phyloP scores from a whole-genome alignment of 2,797 vertebrate genomes.

The Cheracebus regulus region DNA sequence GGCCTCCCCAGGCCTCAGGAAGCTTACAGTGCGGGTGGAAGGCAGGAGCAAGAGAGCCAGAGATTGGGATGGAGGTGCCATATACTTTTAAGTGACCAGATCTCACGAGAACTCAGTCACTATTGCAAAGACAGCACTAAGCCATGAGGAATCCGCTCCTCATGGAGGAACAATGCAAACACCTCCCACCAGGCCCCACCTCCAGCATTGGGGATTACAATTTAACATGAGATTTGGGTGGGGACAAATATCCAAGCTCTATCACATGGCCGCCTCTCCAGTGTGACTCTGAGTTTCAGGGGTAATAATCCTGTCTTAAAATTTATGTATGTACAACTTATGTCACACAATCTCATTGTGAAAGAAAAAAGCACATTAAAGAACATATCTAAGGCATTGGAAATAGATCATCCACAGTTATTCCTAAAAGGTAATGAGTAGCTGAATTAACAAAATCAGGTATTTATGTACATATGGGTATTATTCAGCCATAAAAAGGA shows the following conservation, averaged over 20 bases:
- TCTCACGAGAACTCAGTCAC: background rate
- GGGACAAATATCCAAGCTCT: background rate
- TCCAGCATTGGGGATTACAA: background rate
- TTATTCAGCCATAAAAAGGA: background rate
- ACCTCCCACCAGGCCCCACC: background rate
- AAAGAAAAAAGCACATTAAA: background rate
- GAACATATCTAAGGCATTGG: background rate
- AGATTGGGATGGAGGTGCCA: background rate
- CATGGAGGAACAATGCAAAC: background rate
- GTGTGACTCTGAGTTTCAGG: background rate
- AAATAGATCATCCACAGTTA: background rate
- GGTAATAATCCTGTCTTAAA: background rate
- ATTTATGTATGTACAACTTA: background rate
- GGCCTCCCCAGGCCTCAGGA: background rate
- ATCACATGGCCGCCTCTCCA: background rate
- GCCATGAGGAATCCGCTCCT: background rate
- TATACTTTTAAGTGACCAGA: background rate
- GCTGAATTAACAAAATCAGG: background rate
- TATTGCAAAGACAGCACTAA: background rate
- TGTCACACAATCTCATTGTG: background rate
- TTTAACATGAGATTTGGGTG: background rate
- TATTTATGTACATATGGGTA: background rate
- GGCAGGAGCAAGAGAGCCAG: background rate
- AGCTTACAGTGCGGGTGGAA: background rate
- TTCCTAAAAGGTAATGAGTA: background rate